Percentiles rank a stretch among this genome's conserved stretches.
phyloP scores from a whole-genome alignment of 1,140 invertebrate species.

The Nomia melanderi region DNA sequence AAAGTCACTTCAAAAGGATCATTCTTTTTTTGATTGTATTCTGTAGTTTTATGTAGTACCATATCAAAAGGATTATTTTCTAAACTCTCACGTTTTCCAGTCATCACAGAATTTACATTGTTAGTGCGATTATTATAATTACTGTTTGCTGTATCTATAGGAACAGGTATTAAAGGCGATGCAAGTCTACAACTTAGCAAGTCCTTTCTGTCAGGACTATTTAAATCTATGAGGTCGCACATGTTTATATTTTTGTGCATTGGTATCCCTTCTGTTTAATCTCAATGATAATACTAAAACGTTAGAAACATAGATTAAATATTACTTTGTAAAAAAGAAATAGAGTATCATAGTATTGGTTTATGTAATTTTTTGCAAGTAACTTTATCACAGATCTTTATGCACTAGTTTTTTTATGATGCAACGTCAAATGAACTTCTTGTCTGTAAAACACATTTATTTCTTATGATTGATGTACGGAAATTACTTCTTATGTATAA shows the following conservation, averaged over 20 bases:
- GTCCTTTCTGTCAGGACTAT: constrained; percentile 56
- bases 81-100: constrained; percentile 55
- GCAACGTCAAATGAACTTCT: background rate
- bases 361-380: background rate
- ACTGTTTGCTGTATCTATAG: constrained; percentile 25
- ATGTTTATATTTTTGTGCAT: constrained; percentile 43
- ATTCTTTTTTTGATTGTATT: constrained; percentile 68
- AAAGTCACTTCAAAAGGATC: constrained; percentile 74
- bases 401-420: background rate
- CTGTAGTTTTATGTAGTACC: constrained; percentile 65
- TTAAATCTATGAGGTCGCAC: constrained; percentile 73
- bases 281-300: background rate
- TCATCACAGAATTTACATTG: background rate
- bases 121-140: constrained; percentile 10
- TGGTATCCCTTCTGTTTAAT: background rate
- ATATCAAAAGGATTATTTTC: constrained; percentile 76
- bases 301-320: background rate
- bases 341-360: background rate
- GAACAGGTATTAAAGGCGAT: constrained; percentile 70
- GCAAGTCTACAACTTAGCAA: constrained; percentile 47
- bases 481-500: constrained; percentile 9
- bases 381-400: background rate
- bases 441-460: background rate
- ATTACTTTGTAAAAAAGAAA: constrained; percentile 5
- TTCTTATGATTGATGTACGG: background rate